Base-by-base conservation (phyloP, 2,113 vertebrate species). In the Peromyscus californicus region DNA sequence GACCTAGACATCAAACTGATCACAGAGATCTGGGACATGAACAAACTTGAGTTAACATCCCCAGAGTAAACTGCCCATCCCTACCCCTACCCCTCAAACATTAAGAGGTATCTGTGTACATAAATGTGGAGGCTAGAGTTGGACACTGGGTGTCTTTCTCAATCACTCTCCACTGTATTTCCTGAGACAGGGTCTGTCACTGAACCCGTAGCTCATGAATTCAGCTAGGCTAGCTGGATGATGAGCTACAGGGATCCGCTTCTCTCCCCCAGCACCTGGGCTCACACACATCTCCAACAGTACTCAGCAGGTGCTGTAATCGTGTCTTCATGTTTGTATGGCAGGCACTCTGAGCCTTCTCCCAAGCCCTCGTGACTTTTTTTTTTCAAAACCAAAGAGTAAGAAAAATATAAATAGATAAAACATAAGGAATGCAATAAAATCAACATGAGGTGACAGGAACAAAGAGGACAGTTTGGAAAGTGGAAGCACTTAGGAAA, bases 371-470 rank as follows among this genome's bases (percentile, higher is more conserved):
- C 7, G 26, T 3, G 29, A 54, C 17, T 90, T 70, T 72, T 48
- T 48, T 51, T 48, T 57, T 59, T 36, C 4, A 90, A 85, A 86
- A 69, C 19, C 5, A 82, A 94, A 74, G n/a, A 89, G 65, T 67
- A 42, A 95, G 51, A 61, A 82, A 94, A 94, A 83, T 19, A 75
- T n/a, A 92, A 90, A 74, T 1, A 89, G 67, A 39, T 19, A 72
- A 84, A 6, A 42, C 45, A 10, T 36, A 16, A 87, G 54, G 36
- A 82, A 89, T 54, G 21, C 48, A 67, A 89, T n/a, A 89, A 48
- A 90, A 22, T 22, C 78, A 67, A 72, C 72, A 13, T 48, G 33
- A 42, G 51, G 9, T 51, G 39, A 45, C 61, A 90, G 70, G 26
- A 2, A 3, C 65, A 17, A 79, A 7, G n/a, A 45, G 8, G 45